A percentile compares a stretch with the other conserved stretches of the same genome.
Conservation (phyloP, 64 coral and sea anemone species). For the Hydrozoanthus tunicans region DNA sequence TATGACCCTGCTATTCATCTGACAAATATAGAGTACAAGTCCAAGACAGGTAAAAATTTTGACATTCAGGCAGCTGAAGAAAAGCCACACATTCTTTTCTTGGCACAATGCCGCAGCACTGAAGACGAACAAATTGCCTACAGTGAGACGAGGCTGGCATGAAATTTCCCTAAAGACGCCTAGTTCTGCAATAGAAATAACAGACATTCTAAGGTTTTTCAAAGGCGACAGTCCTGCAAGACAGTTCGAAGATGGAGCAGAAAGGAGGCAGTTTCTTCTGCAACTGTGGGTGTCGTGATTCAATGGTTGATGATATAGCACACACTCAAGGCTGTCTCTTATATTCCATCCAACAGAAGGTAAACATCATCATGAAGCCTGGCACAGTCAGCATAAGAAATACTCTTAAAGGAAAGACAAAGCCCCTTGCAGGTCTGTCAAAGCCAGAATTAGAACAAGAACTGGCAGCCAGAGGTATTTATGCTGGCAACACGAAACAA, state of each 20-base stretch:
- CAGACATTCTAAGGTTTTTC: not conserved
- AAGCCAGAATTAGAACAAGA: constrained; percentile 1
- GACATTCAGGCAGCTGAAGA: no score
- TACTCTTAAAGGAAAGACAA: not conserved
- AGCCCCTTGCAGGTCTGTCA: not conserved
- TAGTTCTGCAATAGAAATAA: no score
- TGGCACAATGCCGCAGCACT: no score
- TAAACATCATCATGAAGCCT: not conserved
- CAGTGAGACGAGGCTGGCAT: no score
- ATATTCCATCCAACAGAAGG: no score
- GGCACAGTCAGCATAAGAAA: not conserved
- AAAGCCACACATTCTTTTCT: no score
- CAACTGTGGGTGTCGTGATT: no score
- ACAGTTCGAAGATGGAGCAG: no score
- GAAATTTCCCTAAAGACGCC: not conserved
- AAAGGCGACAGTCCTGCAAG: not conserved
- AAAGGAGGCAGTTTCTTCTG: not conserved
- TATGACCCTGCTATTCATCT: no score
- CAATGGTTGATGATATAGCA: not conserved
- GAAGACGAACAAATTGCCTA: no score
- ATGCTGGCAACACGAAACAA: constrained; percentile 5
- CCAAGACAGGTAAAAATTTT: no score
- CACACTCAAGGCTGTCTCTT: constrained; percentile 3
- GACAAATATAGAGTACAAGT: no score
- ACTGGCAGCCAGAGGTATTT: constrained; percentile 10